phyloP scores from a whole-genome alignment of 2,888 invertebrate species.

The Tolmerus cingulatus region DNA sequence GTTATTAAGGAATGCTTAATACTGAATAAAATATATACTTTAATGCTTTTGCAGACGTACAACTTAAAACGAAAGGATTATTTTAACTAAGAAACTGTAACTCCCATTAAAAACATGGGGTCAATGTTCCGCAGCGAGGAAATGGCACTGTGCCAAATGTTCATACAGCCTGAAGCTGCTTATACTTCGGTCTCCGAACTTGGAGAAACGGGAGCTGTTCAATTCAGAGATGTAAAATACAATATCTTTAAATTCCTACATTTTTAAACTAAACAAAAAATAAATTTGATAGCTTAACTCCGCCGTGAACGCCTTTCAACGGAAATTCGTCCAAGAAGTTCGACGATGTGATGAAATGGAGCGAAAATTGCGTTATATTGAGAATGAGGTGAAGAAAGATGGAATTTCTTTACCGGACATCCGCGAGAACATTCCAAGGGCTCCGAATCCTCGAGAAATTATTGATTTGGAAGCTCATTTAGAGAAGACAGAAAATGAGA shows the following conservation, averaged over 20 bases:
- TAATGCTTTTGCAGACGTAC: not conserved
- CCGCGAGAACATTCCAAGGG: conserved; percentile 69
- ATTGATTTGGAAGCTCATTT: conserved; percentile 84
- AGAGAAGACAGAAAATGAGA: conserved; percentile 95
- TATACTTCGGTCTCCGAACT: conserved; percentile 93
- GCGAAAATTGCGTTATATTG: conserved; percentile 78
- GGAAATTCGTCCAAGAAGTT: conserved; percentile 85
- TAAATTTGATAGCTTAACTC: conserved; percentile 69
- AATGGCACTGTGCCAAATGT: conserved; percentile 93
- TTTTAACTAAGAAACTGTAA: not conserved
- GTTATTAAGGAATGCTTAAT: not conserved
- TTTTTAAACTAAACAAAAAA: not conserved
- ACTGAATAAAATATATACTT: not conserved
- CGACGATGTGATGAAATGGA: conserved; percentile 87
- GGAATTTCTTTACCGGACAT: conserved; percentile 74
- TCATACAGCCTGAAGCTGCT: conserved; percentile 94
- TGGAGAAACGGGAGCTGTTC: conserved; percentile 91
- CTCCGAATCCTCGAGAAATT: conserved; percentile 79
- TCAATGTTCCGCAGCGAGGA: conserved; percentile 88
- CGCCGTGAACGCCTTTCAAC: conserved; percentile 80
- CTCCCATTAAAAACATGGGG: conserved; percentile 67
- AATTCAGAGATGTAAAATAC: conserved; percentile 91
- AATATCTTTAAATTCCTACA: conserved; percentile 1
- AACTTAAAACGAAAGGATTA: not conserved
- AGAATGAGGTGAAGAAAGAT: conserved; percentile 80